Percentiles rank a stretch among this genome's conserved stretches.
These are phyloP conservation scores for Rhyacophila brunnea DNA, from an alignment of 1,140 invertebrate species.

Conservation along the genomic window DNA sequence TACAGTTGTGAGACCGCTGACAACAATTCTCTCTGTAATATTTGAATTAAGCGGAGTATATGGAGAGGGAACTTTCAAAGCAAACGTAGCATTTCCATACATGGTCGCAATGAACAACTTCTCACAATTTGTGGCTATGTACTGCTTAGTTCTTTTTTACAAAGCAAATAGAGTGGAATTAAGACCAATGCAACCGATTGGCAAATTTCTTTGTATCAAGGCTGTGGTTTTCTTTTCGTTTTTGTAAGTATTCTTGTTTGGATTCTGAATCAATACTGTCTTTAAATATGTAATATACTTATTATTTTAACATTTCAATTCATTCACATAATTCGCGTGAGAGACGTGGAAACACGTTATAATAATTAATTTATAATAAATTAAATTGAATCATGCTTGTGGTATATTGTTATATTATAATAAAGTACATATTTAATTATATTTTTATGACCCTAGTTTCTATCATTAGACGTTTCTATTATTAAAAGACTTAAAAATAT, in stretches of 20 bases:
- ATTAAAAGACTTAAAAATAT: neutral
- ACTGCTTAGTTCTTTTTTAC: conserved; percentile 93
- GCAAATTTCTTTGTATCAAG: conserved; percentile 98
- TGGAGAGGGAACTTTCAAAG: conserved; percentile 85
- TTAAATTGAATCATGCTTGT: too few relatives aligned
- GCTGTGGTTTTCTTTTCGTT: conserved; percentile 97
- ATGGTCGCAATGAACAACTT: conserved; percentile 90
- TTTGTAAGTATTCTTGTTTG: conserved; percentile 74
- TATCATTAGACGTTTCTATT: too few relatives aligned
- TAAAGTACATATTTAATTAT: too few relatives aligned
- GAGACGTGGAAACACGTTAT: too few relatives aligned
- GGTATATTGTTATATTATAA: too few relatives aligned
- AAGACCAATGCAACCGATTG: conserved; percentile 87
- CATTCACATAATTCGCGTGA: too few relatives aligned
- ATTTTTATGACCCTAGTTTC: too few relatives aligned
- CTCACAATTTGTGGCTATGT: conserved; percentile 96
- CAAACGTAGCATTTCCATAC: conserved; percentile 84
- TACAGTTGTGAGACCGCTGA: conserved; percentile 84
- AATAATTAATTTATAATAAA: too few relatives aligned
- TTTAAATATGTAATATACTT: too few relatives aligned
- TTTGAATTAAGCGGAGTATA: conserved; percentile 85
- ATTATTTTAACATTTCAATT: too few relatives aligned
- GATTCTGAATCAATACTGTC: too few relatives aligned
- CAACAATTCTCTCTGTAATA: conserved; percentile 85
- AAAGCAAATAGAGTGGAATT: conserved; percentile 83